Evolutionary conservation across 2,888 invertebrate species (phyloP).

Genomic region (Diloba caeruleocephala): DNA sequence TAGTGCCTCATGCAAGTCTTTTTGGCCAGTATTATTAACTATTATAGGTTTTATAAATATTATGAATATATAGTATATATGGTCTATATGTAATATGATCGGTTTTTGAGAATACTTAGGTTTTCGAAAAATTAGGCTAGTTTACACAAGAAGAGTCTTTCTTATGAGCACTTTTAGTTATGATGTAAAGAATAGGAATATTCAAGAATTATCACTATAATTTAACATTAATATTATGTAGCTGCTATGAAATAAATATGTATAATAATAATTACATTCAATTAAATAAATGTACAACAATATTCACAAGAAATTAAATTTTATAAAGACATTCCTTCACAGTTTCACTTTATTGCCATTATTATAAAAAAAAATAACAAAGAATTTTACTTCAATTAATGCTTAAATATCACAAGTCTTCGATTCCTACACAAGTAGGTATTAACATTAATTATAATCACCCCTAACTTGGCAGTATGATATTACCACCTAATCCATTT

Average conservation of each 20-base stretch:
- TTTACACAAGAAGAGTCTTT: constrained; percentile 51
- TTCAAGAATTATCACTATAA: constrained; percentile 11
- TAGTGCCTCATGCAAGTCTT: constrained; percentile 27
- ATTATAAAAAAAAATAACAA: constrained; percentile 42
- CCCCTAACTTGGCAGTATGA: constrained; percentile 25
- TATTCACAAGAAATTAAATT: constrained; percentile 9
- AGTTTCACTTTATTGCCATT: constrained; percentile 38
- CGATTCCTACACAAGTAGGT: constrained; percentile 43
- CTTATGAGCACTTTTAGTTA: constrained; percentile 9
- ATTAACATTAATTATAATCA: constrained; percentile 38
- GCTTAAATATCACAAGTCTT: constrained; percentile 54
- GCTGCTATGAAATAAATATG: constrained; percentile 29
- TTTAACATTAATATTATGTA: constrained; percentile 22
- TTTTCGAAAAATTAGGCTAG: constrained; percentile 48
- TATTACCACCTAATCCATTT: constrained; percentile 20
- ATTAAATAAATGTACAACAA: constrained; percentile 8
- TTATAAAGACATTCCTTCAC: constrained; percentile 18
- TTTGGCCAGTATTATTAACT: constrained; percentile 35
- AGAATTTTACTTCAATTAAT: constrained; percentile 53
- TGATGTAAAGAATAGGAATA: constrained; percentile 8
- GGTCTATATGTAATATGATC: constrained; percentile 32
- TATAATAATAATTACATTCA: constrained; percentile 15
- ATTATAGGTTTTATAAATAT: constrained; percentile 11
- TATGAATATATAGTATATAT: constrained; percentile 28
- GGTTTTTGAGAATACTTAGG: constrained; percentile 36